Conservation (phyloP, 1,140 invertebrate genomes). For the Drosophila novamexicana region DNA sequence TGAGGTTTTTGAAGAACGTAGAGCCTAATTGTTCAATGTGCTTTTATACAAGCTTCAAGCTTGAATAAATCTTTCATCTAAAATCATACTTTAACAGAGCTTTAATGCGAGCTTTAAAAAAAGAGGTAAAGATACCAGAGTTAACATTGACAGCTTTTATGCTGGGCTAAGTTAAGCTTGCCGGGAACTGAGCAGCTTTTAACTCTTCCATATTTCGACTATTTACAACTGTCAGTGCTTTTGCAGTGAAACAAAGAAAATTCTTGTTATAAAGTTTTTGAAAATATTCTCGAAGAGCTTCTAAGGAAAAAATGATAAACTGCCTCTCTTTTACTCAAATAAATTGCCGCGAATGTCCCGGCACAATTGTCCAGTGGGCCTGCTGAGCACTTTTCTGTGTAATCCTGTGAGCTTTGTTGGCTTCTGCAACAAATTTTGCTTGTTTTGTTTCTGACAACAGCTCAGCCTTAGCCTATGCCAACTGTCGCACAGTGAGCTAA, state of each 20-base stretch:
- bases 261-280: neutral
- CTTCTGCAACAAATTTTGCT: slow-evolving; percentile 46
- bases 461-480: slow-evolving; percentile 24
- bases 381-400: slow-evolving; percentile 65
- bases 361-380: slow-evolving; percentile 49
- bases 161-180: no score
- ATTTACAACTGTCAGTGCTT: no score
- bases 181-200: no score
- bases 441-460: slow-evolving; percentile 34
- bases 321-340: slow-evolving; percentile 23
- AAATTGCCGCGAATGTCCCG: slow-evolving; percentile 38
- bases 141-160: no score
- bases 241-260: neutral
- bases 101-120: no score
- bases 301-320: slow-evolving; percentile 57
- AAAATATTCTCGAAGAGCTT: slow-evolving; percentile 8
- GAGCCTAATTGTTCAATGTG: no score
- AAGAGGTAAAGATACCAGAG: no score
- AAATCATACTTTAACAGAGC: no score
- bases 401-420: slow-evolving; percentile 67
- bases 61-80: no score
- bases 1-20: no score
- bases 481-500: slow-evolving; percentile 40
- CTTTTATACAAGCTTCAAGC: no score
- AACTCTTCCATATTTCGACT: no score